A percentile compares a stretch with the other conserved stretches of the same genome.
These are phyloP conservation scores for Lycocerus yunnanus DNA, from an alignment of 2,888 invertebrate species.

Conservation along the genomic window DNA sequence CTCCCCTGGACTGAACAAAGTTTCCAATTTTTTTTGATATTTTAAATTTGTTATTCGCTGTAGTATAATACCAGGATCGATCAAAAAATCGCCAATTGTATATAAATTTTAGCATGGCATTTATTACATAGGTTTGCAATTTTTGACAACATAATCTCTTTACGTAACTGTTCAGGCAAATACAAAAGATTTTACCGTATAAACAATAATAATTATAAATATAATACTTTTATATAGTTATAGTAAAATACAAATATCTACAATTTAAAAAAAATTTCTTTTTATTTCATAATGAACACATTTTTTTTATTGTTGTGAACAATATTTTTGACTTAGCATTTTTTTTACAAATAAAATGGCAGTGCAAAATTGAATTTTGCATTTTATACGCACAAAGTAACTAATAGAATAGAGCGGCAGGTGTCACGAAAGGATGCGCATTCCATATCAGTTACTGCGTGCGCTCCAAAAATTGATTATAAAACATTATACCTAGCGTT, in stretches of 20 bases:
- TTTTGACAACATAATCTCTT: neutral
- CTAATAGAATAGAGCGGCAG: neutral
- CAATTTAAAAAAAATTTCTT: constrained; percentile 2
- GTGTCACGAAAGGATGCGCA: neutral
- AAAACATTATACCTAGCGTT: constrained; percentile 12
- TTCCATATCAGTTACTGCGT: constrained; percentile 6
- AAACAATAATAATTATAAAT: neutral
- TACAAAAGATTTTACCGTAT: neutral
- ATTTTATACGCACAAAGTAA: neutral
- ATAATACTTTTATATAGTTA: constrained; percentile 9
- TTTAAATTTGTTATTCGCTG: no score
- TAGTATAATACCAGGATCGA: no score
- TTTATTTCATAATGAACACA: constrained; percentile 24
- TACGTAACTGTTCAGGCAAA: neutral
- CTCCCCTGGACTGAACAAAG: no score
- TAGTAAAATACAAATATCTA: constrained; percentile 21
- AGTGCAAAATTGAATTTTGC: constrained; percentile 15
- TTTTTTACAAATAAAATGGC: constrained; percentile 23
- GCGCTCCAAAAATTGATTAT: neutral
- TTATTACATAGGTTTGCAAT: neutral
- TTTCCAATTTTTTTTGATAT: no score
- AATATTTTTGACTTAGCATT: constrained; percentile 21
- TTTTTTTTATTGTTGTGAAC: constrained; percentile 13
- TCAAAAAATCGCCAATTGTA: neutral
- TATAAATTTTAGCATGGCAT: neutral